Conservation (phyloP, 2,888 invertebrate genomes). For the Aphidoletes aphidimyza region DNA sequence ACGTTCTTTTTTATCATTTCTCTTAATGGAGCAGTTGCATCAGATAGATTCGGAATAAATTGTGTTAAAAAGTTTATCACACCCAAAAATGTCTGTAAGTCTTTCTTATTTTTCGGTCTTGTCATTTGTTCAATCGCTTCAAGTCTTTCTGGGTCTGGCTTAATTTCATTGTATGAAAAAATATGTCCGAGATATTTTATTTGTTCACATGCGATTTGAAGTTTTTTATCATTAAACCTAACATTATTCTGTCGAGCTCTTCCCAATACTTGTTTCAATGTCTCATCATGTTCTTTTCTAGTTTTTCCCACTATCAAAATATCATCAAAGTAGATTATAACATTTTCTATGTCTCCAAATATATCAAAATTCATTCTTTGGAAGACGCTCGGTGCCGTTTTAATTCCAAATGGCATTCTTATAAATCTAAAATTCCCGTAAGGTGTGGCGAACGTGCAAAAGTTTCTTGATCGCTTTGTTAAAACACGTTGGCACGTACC, state of each 20-base stretch:
- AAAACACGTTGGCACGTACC: conserved; percentile 55
- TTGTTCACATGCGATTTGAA: conserved; percentile 59
- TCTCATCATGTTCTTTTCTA: conserved; percentile 59
- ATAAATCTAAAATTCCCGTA: conserved; percentile 56
- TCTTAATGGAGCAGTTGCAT: conserved; percentile 54
- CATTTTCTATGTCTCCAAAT: neutral
- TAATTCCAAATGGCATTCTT: conserved; percentile 57
- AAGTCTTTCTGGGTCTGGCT: conserved; percentile 58
- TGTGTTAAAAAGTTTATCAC: conserved; percentile 58
- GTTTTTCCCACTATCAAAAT: conserved; percentile 57
- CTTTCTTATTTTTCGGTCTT: conserved; percentile 59
- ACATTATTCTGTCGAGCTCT: conserved; percentile 59
- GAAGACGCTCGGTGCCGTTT: conserved; percentile 21
- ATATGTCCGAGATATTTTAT: conserved; percentile 60
- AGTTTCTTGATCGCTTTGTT: conserved; percentile 55
- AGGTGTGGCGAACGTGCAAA: conserved; percentile 58
- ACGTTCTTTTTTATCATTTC: conserved; percentile 59
- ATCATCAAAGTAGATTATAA: conserved; percentile 59
- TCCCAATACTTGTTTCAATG: conserved; percentile 59
- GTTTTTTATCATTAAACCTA: conserved; percentile 61
- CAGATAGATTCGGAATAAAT: conserved; percentile 57
- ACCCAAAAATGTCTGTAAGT: conserved; percentile 59
- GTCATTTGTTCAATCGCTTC: conserved; percentile 55
- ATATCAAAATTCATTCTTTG: neutral
- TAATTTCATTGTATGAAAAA: conserved; percentile 56